These are phyloP conservation scores for Melanotaenia trifasciata DNA, from an alignment of 2,797 vertebrate genomes.

Conservation along the genomic window DNA sequence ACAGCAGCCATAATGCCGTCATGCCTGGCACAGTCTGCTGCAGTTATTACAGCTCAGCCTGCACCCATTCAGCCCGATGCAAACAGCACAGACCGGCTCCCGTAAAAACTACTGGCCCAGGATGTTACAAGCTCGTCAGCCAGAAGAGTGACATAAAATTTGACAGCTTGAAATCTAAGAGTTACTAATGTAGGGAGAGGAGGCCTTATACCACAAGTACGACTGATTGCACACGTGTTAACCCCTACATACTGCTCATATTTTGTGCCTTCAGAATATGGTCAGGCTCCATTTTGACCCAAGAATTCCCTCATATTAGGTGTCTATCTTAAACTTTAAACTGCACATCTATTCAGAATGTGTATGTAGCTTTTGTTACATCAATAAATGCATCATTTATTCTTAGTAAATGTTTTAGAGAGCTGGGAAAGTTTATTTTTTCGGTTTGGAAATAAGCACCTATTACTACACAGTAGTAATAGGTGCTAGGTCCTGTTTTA, in stretches of 20 bases:
- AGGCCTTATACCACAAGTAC: conserved; percentile 15
- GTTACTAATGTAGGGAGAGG: conserved; percentile 25
- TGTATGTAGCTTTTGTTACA: no score
- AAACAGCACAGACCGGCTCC: conserved; percentile 21
- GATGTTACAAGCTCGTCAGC: conserved; percentile 48
- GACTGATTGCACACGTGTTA: conserved; percentile 22
- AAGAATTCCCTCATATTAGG: no score
- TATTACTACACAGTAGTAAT: no score
- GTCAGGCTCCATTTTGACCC: no score
- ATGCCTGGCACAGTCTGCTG: conserved; percentile 13
- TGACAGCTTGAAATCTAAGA: conserved; percentile 56
- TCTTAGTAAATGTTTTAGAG: no score
- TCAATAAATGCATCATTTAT: no score
- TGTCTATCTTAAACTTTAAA: no score
- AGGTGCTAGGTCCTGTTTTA: no score
- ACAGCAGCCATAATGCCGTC: conserved; percentile 24
- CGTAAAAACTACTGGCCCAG: conserved; percentile 38
- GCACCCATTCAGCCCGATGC: conserved; percentile 11
- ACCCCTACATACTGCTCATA: background rate
- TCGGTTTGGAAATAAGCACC: no score
- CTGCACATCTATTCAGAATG: no score
- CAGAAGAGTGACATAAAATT: conserved; percentile 48
- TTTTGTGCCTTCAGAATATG: no score
- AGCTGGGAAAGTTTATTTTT: no score
- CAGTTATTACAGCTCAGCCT: conserved; percentile 29